Evolutionary conservation across 2,797 vertebrate species (phyloP).

Genomic region (Odontamblyopus rebecca): DNA sequence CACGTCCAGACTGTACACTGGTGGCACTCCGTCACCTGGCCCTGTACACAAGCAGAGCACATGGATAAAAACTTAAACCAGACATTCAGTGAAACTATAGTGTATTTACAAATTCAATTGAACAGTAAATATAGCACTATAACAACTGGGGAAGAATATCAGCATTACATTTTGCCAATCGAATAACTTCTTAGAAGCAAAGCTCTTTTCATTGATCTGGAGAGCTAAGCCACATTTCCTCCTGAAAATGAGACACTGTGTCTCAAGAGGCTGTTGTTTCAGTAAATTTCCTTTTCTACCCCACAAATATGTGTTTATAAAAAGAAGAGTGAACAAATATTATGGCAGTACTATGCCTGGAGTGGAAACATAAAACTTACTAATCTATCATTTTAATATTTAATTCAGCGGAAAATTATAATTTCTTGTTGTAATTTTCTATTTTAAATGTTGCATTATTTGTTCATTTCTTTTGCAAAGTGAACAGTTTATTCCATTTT

Average conservation of each 20-base stretch:
- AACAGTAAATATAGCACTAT: background rate
- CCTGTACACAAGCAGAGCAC: slow-evolving; percentile 69
- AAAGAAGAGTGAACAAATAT: background rate
- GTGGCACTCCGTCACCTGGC: slow-evolving; percentile 83
- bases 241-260: background rate
- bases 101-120: background rate
- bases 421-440: background rate
- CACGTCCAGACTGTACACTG: slow-evolving; percentile 88
- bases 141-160: background rate
- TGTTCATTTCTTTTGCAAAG: background rate
- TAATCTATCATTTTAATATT: background rate
- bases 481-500: too few species aligned
- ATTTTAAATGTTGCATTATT: background rate
- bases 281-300: background rate
- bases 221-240: background rate
- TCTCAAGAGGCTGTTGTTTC: slow-evolving; percentile 4
- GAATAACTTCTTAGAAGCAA: slow-evolving; percentile 2
- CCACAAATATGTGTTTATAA: background rate
- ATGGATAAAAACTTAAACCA: background rate
- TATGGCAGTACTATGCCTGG: background rate
- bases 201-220: slow-evolving; percentile 6
- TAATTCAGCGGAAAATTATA: background rate
- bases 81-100: background rate
- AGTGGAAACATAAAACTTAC: background rate
- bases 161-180: slow-evolving; percentile 1